phyloP scores from a whole-genome alignment of 2,888 invertebrate genomes.

The Nomada fucata region DNA sequence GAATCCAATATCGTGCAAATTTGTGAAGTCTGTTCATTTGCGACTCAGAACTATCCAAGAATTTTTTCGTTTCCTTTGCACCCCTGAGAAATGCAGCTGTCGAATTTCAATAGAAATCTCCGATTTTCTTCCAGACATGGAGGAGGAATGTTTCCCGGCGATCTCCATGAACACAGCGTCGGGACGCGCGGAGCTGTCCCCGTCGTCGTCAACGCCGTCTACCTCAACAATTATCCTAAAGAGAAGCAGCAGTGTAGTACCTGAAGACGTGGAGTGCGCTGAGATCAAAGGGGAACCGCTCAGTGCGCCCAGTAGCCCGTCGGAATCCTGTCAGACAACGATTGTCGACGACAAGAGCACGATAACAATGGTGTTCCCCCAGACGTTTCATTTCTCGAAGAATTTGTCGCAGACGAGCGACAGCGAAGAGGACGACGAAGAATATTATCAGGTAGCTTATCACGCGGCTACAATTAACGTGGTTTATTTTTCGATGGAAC shows the following conservation, averaged over 20 bases:
- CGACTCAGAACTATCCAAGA: too few species aligned
- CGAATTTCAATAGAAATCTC: background rate
- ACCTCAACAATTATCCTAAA: slow-evolving; percentile 61
- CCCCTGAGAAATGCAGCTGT: background rate
- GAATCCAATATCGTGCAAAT: too few species aligned
- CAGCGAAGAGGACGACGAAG: slow-evolving; percentile 81
- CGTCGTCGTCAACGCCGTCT: slow-evolving; percentile 55
- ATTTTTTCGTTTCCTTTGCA: too few species aligned
- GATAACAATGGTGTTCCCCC: slow-evolving; percentile 79
- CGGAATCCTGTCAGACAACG: slow-evolving; percentile 79
- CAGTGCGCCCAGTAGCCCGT: slow-evolving; percentile 90
- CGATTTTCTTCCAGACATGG: slow-evolving; percentile 88
- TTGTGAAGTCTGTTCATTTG: too few species aligned
- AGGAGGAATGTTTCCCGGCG: slow-evolving; percentile 94
- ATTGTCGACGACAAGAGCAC: slow-evolving; percentile 73
- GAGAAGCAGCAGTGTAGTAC: slow-evolving; percentile 55
- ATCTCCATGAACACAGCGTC: slow-evolving; percentile 89
- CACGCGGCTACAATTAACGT: background rate
- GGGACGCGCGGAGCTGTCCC: slow-evolving; percentile 76
- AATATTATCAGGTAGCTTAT: slow-evolving; percentile 76
- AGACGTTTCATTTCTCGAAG: slow-evolving; percentile 75
- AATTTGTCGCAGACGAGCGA: slow-evolving; percentile 76
- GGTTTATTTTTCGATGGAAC: background rate
- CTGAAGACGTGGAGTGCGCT: slow-evolving; percentile 72
- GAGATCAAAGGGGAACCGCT: slow-evolving; percentile 92